phyloP scores from a whole-genome alignment of 2,888 invertebrate genomes.

The Amphimallon solstitiale region DNA sequence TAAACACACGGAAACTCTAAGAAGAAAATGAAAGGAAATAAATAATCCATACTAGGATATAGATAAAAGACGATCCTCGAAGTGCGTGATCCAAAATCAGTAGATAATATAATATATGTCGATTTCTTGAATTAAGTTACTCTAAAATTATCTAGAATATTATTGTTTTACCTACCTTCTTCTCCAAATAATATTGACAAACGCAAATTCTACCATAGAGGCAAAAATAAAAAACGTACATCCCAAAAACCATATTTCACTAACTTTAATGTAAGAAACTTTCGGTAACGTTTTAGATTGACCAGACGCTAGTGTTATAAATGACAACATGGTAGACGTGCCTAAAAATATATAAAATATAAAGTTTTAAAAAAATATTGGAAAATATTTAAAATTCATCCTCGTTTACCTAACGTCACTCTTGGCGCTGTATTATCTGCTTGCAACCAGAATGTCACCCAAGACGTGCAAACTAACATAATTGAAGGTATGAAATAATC shows the following conservation, averaged over 20 bases:
- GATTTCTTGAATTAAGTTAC: no score
- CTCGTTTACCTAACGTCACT: slow-evolving; percentile 75
- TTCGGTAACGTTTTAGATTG: slow-evolving; percentile 87
- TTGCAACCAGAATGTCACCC: slow-evolving; percentile 91
- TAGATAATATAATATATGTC: no score
- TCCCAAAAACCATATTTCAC: slow-evolving; percentile 89
- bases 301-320: slow-evolving; percentile 86
- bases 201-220: slow-evolving; percentile 87
- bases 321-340: slow-evolving; percentile 86
- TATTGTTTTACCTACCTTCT: slow-evolving; percentile 71
- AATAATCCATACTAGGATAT: no score
- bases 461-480: slow-evolving; percentile 85
- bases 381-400: no score
- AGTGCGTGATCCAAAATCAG: no score
- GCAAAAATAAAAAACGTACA: slow-evolving; percentile 87
- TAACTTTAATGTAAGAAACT: slow-evolving; percentile 89
- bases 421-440: slow-evolving; percentile 86
- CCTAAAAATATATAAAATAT: slow-evolving; percentile 64
- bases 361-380: no score
- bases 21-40: no score
- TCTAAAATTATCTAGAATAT: slow-evolving; percentile 41
- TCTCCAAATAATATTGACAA: slow-evolving; percentile 89
- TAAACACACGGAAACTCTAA: no score
- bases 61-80: no score
- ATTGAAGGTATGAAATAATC: slow-evolving; percentile 90